Evolutionary conservation across 2,888 invertebrate species (phyloP).

Genomic region (Teinopalpus imperialis): DNA sequence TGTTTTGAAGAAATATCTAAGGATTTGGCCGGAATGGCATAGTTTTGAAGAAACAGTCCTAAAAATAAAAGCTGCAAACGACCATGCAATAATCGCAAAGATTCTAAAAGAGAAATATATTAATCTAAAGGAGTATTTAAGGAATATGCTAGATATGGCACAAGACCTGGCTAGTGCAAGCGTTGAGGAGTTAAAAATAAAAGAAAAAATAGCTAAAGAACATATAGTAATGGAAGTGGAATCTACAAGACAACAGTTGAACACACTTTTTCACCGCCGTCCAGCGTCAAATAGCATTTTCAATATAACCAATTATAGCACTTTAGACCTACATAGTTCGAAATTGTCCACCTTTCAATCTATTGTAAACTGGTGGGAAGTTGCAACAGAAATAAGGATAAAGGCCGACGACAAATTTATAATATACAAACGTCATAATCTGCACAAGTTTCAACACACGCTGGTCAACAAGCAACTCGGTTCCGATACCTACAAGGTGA

Average conservation of each 20-base stretch:
- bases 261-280: conserved; percentile 41
- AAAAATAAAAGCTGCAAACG: conserved; percentile 36
- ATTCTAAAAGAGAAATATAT: conserved; percentile 49
- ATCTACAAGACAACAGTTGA: conserved; percentile 46
- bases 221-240: conserved; percentile 47
- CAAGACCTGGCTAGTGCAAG: conserved; percentile 41
- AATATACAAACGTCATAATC: conserved; percentile 34
- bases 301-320: conserved; percentile 38
- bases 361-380: conserved; percentile 45
- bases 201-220: conserved; percentile 22
- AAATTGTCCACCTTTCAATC: conserved; percentile 32
- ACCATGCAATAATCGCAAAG: conserved; percentile 35
- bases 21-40: conserved; percentile 69
- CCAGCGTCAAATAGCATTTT: conserved; percentile 45
- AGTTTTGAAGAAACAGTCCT: conserved; percentile 50
- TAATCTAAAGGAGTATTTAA: conserved; percentile 50
- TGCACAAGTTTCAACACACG: conserved; percentile 38
- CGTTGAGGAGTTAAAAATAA: conserved; percentile 31
- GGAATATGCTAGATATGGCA: conserved; percentile 40
- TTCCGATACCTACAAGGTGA: neutral
- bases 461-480: conserved; percentile 42
- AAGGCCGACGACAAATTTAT: conserved; percentile 14
- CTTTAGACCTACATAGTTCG: conserved; percentile 35
- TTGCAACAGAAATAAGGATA: conserved; percentile 36
- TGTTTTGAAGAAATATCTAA: conserved; percentile 60